Conservation (phyloP, 2,113 vertebrate genomes). For the Scomber colias region DNA sequence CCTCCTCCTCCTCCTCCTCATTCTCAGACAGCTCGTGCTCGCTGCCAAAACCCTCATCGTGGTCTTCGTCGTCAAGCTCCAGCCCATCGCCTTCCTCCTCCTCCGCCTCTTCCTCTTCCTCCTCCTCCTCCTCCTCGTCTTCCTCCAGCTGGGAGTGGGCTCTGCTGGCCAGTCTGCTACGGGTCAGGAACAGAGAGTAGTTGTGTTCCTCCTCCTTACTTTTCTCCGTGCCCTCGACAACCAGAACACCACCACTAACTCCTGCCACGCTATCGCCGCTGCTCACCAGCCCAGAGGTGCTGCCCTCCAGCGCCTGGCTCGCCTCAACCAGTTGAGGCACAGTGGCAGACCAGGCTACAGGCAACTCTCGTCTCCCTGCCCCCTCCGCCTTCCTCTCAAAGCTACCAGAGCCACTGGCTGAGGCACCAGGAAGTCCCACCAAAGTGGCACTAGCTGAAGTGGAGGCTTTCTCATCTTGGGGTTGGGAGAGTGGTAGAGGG, state of each 20-base stretch:
- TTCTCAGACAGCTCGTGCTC: slow-evolving; percentile 98
- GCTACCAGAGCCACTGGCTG: slow-evolving; percentile 66
- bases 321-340: slow-evolving; percentile 79
- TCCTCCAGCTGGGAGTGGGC: slow-evolving; percentile 61
- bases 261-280: slow-evolving; percentile 26
- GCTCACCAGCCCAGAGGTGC: slow-evolving; percentile 80
- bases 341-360: slow-evolving; percentile 45
- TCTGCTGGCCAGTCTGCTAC: slow-evolving; percentile 84
- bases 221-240: slow-evolving; percentile 88
- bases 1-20: slow-evolving; percentile 83
- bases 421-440: slow-evolving; percentile 38
- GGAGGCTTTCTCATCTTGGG: slow-evolving; percentile 75
- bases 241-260: slow-evolving; percentile 9
- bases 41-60: slow-evolving; percentile 97
- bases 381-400: slow-evolving; percentile 85
- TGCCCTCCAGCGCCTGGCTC: slow-evolving; percentile 67
- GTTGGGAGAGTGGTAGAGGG: slow-evolving; percentile 58
- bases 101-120: slow-evolving; percentile 87
- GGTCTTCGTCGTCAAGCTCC: slow-evolving; percentile 95
- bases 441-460: slow-evolving; percentile 71
- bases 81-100: slow-evolving; percentile 90
- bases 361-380: slow-evolving; percentile 58
- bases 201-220: slow-evolving; percentile 99
- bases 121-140: slow-evolving; percentile 89
- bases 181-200: slow-evolving; percentile 95